Evolutionary conservation across 2,888 invertebrate species (phyloP).

Genomic region (Plagodis dolabraria): DNA sequence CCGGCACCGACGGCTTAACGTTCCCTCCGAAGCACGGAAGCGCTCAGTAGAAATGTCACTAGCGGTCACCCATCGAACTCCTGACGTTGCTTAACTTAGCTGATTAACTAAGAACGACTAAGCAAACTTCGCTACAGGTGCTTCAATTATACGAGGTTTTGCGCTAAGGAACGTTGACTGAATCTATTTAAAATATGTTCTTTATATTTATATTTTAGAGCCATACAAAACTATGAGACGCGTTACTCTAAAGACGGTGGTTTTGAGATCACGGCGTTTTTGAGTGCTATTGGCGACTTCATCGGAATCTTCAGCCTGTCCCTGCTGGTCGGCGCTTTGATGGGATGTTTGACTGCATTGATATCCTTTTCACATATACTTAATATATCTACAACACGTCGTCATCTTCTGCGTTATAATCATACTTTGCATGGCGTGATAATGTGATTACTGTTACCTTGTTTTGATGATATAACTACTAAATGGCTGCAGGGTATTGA

Average conservation of each 20-base stretch:
- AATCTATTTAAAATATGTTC: background rate
- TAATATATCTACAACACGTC: background rate
- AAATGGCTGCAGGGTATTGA: too few relatives aligned
- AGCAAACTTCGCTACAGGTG: too few relatives aligned
- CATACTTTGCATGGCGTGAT: background rate
- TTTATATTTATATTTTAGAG: conserved; percentile 73
- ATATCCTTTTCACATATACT: conserved; percentile 91
- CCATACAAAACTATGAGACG: conserved; percentile 94
- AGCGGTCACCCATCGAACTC: too few relatives aligned
- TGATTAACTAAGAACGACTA: too few relatives aligned
- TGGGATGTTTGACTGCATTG: conserved; percentile 97
- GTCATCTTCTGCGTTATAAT: too few relatives aligned
- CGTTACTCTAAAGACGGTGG: conserved; percentile 93
- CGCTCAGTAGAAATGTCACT: too few relatives aligned
- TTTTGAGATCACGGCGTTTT: conserved; percentile 95
- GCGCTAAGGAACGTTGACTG: too few relatives aligned
- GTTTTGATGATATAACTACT: too few relatives aligned
- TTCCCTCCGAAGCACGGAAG: too few relatives aligned
- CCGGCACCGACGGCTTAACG: too few relatives aligned
- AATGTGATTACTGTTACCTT: background rate
- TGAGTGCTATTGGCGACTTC: conserved; percentile 95
- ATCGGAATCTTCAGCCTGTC: conserved; percentile 96
- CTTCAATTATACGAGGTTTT: too few relatives aligned
- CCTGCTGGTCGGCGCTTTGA: conserved; percentile 94
- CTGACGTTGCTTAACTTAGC: too few relatives aligned